Base-by-base conservation (phyloP, 2,113 vertebrate genomes). In the Heterotilapia buettikoferi region DNA sequence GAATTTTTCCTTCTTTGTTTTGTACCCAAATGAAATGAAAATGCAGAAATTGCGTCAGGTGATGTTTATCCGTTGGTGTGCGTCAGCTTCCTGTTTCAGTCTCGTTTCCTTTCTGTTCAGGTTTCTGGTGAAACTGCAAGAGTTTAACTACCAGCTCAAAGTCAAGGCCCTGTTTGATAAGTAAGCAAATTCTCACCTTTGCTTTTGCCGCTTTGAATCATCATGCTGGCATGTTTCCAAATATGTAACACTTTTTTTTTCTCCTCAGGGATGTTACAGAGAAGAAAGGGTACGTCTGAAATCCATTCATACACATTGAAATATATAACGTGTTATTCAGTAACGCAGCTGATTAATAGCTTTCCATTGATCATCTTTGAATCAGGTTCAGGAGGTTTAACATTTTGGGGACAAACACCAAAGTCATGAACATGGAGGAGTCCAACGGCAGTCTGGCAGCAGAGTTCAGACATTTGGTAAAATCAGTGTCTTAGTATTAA, bases 381-480 rank as follows among this genome's bases (percentile, higher is more conserved):
- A 85, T 24, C 89, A 99, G 99, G 40, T 99, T 98, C 87, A 96
- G 99, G 14, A 99, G 98, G 94, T 99, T 99, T 90, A 99, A 99
- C 92, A 99, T 99, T 92, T 93, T 99, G 95, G 99, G 99, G 76
- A 99, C 99, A 3, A 97, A 97, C 90, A 98, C 97, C 2, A 99
- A 99, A 95, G 98, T 99, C 14, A 99, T 99, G 98, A 99, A 99
- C 96, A 99, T 99, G 98, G 98, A 99, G 88, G 98, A 99, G 90
- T 99, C 98, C 3, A 99, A 99, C n/a, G 99, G 98, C 68, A 98
- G 97, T 78, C 91, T 99, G 92, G 98, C 98, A 2, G 98, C 98
- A 13, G 99, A 99, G 93, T 99, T 99, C 93, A 97, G 99, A 85
- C 99, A 99, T 90, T 90, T 99, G 98, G 99, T 99, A 93, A 91